A percentile compares a stretch with the other conserved stretches of the same genome.
phyloP scores from a whole-genome alignment of 2,797 vertebrate genomes.

The Peromyscus aztecus region DNA sequence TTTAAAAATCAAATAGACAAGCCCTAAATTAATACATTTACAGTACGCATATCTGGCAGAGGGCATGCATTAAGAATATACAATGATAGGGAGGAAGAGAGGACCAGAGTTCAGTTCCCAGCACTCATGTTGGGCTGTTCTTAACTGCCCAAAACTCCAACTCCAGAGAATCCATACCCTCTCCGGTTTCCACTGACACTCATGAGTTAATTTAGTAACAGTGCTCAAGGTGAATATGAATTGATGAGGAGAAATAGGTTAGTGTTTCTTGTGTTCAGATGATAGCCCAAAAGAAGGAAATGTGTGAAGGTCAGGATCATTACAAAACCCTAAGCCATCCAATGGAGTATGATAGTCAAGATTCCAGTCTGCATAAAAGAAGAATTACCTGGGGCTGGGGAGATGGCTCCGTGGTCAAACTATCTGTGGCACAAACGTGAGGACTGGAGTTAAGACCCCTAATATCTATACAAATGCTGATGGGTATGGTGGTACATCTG shows the following conservation, averaged over 20 bases:
- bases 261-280: neutral
- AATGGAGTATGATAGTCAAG: neutral
- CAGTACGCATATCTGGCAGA: neutral
- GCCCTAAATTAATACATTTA: neutral
- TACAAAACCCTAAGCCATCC: neutral
- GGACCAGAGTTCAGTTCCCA: neutral
- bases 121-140: neutral
- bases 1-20: neutral
- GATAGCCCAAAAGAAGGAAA: neutral
- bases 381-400: neutral
- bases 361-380: neutral
- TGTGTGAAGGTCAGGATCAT: neutral
- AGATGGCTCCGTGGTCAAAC: neutral
- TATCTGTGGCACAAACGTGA: neutral
- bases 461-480: neutral
- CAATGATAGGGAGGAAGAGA: neutral
- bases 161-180: neutral
- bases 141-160: neutral
- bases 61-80: neutral
- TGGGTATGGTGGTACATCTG: too few species aligned
- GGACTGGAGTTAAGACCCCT: neutral
- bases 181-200: neutral
- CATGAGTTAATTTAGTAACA: neutral
- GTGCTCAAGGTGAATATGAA: too few species aligned
- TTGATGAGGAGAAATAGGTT: neutral